Percentiles rank a stretch among this genome's conserved stretches.
phyloP scores from a whole-genome alignment of 2,113 vertebrate species.

The sheep (Ovis aries) region ARS-UI_Ramb_v3.0 NC_056069.1:67388501-67389000 shows the following conservation, averaged over 20 bases:
- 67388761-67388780: fast-evolving
- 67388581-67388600: background rate
- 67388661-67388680: no score
- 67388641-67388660: no score
- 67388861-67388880: background rate
- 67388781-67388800: background rate
- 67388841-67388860: background rate
- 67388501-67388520: background rate
- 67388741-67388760: background rate
- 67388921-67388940: background rate
- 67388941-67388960: background rate
- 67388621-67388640: background rate
- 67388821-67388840: no score
- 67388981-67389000: fast-evolving
- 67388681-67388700: background rate
- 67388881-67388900: background rate
- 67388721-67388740: background rate
- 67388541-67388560: background rate
- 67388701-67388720: fast-evolving
- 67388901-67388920: background rate
- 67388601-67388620: background rate
- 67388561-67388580: background rate
- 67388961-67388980: background rate
- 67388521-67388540: background rate
- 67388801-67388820: background rate